Base-by-base conservation (phyloP, 2,888 invertebrate species). In the Caenorhabditis sp. region DNA sequence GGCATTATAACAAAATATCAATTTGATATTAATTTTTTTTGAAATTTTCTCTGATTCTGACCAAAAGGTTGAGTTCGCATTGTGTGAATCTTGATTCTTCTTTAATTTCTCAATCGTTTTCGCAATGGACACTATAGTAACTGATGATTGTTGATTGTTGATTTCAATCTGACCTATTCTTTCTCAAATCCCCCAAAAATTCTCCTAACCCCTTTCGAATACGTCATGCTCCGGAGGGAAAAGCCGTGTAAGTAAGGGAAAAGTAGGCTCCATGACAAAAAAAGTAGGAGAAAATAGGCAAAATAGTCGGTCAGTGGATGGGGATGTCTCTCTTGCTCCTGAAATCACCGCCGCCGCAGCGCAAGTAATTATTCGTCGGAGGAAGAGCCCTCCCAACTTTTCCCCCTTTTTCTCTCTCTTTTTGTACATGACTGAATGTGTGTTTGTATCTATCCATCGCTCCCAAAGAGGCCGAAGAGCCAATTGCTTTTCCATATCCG, bases 401-500 rank as follows among this genome's bases (percentile, higher is more conserved):
- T 22, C 26, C 47, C n/a, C 47, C 13, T n/a, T 24, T 8, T 47
- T 26, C 44, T 60, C 24, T 28, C 60, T 37, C 22, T 26, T 53
- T 53, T 26, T 69, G 44, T 62, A n/a, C 40, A 62, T 50, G 28
- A 47, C 32, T 62, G 15, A 44, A 26, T 62, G 35, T 47, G 15
- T 60, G 47, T 58, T 44, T 69, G 47, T 61, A 61, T 61, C 32
- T 24, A 24, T 40, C 40, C 24, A 35, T 24, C 35, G n/a, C 47
- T 47, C 47, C 47, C 47, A 47, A n/a, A 47, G 47, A 47, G 47
- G 47, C 28, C 26, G 18, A 26, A 50, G 40, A 72, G 56, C 64
- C 72, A 72, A 64, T 65, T 72, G 72, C 64, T 64, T 64, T 65
- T 65, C 64, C 56, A 50, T 65, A 64, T 72, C 56, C 56, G 55